Evolutionary conservation across 2,888 invertebrate genomes (phyloP), one percentile per base, ranked within the genome.

Genomic region (Galeruca laticollis): DNA sequence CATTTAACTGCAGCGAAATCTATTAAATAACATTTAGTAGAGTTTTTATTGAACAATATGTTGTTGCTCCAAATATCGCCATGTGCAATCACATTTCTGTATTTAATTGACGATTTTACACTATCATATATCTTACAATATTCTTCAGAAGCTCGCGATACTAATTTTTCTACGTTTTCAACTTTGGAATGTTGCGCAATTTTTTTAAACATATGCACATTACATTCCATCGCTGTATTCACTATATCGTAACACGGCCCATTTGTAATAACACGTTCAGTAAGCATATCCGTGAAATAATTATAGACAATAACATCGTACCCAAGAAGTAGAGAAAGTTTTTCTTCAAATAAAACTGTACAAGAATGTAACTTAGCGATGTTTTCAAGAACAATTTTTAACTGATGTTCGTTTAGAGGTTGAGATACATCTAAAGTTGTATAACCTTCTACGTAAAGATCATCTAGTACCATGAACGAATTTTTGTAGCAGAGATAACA

Each of bases 311-410:
- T 67, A 15, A 78, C 75, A 10, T 59, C 61, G 60, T 64, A 69
- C 60, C 76, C 63, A 60, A 65, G 0, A 76, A 76, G 26, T 73
- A 73, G 9, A 21, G 76, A 59, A 75, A 73, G 20, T 52, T 69
- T 68, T 57, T 79, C 75, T 70, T 80, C 80, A 40, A 76, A 81
- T 3, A 87, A 80, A 31, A 88, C 62, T 35, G 78, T 77, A 35
- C 76, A 75, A 1, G 82, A 78, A 71, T 84, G 84, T 51, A 81
- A 74, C 61, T 80, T 77, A 0, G 84, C 83, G 31, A 83, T 49
- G 43, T 76, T 69, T 69, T 76, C 69, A 4, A 82, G 59, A 6
- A 71, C 70, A 2, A 79, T 10, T 37, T 68, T 68, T 15, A 82
- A 67, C 51, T 79, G 74, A 0, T 78, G 68, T n/a, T 75, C 73